Evolutionary conservation across 2,113 vertebrate species (phyloP), one percentile per base, ranked within the genome.

Genomic region (Alectura lathami): DNA sequence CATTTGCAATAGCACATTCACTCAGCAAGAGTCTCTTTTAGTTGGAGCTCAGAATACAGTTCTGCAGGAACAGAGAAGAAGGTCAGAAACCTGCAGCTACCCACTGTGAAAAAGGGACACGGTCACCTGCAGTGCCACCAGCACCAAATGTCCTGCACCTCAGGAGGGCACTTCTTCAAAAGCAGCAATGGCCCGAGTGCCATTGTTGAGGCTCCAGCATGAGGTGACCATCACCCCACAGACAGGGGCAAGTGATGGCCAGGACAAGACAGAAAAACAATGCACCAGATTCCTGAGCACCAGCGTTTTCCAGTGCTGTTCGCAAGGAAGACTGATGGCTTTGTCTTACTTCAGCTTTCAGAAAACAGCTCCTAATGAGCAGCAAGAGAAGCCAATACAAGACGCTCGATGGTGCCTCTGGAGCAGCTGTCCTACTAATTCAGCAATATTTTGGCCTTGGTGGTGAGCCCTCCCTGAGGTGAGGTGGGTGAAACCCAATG

Each of bases 91-190:
- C 9, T 69, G 43, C 9, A 84, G 30, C 40, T 86, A 21, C 13
- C 43, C 6, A 3, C 5, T 5, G 20, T 9, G 38, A 64, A 89
- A 53, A 69, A 34, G 4, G 13, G 45, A 23, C 51, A 22, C 8
- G 3, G 1, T 68, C 32, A 20, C 21, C 34, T 88, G 8, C 50
- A 48, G n/a, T 66, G 40, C 13, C 21, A 64, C n/a, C 18, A 30
- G 5, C 30, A 6, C 42, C 4, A 3, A 45, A 62, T 0, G 3
- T 56, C 34, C 48, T 76, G 27, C 27, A 38, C 48, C 2, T 0
- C 62, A 77, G 24, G 13, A 34, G n/a, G n/a, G 63, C 54, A 60
- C 4, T 51, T 42, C 8, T 48, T 50, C 29, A 86, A 47, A 81
- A 81, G 29, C 60, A 86, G 47, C 38, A 64, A 0, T 34, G 38